A percentile compares a stretch with the other conserved stretches of the same genome.
Evolutionary conservation across 1,140 invertebrate genomes (phyloP).

Genomic region (Colletes gigas): DNA sequence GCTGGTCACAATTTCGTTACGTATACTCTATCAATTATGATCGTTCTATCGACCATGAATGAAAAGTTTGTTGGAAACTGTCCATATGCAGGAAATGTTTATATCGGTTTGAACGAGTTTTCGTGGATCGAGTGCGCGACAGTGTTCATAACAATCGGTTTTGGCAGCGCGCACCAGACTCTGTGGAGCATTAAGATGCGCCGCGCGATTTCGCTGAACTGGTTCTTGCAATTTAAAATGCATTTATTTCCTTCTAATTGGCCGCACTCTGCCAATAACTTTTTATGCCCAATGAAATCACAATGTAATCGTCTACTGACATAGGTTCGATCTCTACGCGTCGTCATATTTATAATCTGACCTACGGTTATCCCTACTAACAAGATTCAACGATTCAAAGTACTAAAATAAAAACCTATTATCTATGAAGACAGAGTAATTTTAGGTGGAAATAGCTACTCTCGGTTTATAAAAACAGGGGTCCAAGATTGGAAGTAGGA

Average conservation of each 20-base stretch:
- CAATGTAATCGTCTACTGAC: neutral
- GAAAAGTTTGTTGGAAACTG: neutral
- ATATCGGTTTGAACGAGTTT: neutral
- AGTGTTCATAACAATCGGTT: conserved; percentile 7
- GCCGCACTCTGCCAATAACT: neutral
- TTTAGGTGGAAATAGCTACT: no score
- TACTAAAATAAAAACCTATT: no score
- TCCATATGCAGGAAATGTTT: neutral
- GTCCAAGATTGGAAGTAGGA: no score
- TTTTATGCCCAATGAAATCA: conserved; percentile 5
- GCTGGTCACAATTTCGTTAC: no score
- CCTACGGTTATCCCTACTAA: no score
- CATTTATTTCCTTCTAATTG: conserved; percentile 10
- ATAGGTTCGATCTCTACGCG: no score
- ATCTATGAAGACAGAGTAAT: no score
- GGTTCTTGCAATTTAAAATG: conserved; percentile 17
- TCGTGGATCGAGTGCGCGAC: neutral
- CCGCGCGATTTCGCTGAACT: conserved; percentile 28
- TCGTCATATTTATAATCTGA: neutral
- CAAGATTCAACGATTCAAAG: no score
- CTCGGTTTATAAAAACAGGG: no score
- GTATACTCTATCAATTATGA: no score
- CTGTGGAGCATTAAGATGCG: neutral
- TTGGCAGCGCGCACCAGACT: conserved; percentile 1
- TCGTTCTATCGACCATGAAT: neutral